These are phyloP conservation scores for Mythimna impura DNA, from an alignment of 2,888 invertebrate genomes.

Conservation along the genomic window DNA sequence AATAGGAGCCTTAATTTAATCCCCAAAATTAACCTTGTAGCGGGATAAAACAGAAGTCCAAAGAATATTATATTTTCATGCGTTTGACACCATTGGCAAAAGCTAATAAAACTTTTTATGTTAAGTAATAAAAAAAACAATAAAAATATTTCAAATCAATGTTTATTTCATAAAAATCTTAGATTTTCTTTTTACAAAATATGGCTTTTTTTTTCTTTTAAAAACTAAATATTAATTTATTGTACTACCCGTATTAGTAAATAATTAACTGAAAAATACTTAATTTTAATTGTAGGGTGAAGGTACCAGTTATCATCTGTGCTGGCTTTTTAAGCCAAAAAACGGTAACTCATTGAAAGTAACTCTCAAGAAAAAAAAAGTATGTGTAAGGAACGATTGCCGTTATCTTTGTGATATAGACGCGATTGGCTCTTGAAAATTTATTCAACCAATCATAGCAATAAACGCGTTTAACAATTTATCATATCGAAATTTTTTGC, in stretches of 20 bases:
- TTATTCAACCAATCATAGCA: background rate
- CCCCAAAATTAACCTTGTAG: no score
- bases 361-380: no score
- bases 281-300: constrained; percentile 55
- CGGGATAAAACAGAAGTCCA: no score
- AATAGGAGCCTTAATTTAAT: no score
- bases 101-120: no score
- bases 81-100: no score
- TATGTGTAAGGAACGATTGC: no score
- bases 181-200: constrained; percentile 68
- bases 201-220: constrained; percentile 60
- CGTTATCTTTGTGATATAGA: no score
- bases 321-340: background rate
- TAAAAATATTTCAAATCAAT: constrained; percentile 49
- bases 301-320: background rate
- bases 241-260: constrained; percentile 85
- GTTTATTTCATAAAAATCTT: constrained; percentile 78
- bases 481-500: background rate
- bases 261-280: constrained; percentile 48
- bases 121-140: constrained; percentile 27
- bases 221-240: constrained; percentile 62
- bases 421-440: background rate
- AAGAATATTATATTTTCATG: no score
- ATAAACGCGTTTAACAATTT: background rate
- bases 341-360: no score